phyloP scores from a whole-genome alignment of 2,888 invertebrate genomes.

The Strigamia crassipes region DNA sequence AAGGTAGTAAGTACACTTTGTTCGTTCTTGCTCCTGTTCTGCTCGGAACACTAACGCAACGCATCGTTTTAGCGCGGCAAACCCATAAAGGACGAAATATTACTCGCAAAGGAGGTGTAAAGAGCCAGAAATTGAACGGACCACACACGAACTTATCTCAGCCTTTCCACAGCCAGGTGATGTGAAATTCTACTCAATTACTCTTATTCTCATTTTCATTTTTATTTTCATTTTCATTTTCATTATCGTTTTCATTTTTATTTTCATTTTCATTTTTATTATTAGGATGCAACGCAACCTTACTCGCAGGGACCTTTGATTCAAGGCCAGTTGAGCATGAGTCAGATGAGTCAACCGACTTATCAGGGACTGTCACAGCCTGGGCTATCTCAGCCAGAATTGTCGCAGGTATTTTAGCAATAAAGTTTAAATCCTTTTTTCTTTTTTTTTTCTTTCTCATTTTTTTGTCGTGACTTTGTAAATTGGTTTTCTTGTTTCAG shows the following conservation, averaged over 20 bases:
- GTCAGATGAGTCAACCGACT: conserved; percentile 60
- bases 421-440: no score
- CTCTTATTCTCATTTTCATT: no score
- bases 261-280: no score
- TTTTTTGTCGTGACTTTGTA: no score
- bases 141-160: conserved; percentile 53
- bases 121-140: conserved; percentile 52
- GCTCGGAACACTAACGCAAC: not conserved
- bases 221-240: no score
- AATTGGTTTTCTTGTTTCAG: conserved; percentile 64
- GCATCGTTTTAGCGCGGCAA: conserved; percentile 53
- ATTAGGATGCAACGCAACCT: conserved; percentile 51
- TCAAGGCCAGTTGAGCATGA: conserved; percentile 60
- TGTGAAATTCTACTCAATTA: not conserved
- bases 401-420: conserved; percentile 59
- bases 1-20: conserved; percentile 53
- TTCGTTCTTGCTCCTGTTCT: not conserved
- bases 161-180: conserved; percentile 57
- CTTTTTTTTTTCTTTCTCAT: no score
- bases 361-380: conserved; percentile 69
- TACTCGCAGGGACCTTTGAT: conserved; percentile 56
- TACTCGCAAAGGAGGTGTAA: conserved; percentile 50
- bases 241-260: no score
- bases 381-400: conserved; percentile 72
- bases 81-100: conserved; percentile 56